Conservation (phyloP, 2,113 vertebrate genomes). For the Tylochromis polylepis region DNA sequence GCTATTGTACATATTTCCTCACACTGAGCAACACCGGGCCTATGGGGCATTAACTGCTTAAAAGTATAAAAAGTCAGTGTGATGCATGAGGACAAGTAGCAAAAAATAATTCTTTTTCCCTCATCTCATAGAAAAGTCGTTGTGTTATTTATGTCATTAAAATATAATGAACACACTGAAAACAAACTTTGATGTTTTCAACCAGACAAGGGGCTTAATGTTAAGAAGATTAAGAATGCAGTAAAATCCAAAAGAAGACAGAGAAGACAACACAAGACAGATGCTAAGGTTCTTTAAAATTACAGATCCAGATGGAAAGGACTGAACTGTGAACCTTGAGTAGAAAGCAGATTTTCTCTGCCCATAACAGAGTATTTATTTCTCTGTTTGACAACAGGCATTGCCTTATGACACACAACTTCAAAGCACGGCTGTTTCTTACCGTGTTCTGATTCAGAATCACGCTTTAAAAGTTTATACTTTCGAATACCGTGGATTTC, state of each 20-base stretch:
- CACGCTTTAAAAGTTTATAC: not conserved
- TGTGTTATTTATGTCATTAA: not conserved
- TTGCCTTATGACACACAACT: not conserved
- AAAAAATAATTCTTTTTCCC: not conserved
- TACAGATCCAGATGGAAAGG: not conserved
- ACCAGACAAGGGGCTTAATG: not conserved
- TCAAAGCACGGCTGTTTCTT: not conserved
- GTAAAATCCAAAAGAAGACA: not conserved
- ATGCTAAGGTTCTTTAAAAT: slow-evolving; percentile 27
- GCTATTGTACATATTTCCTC: not conserved
- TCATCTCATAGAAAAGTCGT: not conserved
- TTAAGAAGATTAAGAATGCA: not conserved
- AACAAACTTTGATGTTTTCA: not conserved
- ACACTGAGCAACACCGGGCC: not conserved
- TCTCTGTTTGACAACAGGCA: not conserved
- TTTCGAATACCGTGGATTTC: not conserved
- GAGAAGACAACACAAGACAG: not conserved
- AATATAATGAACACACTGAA: not conserved
- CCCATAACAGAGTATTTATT: not conserved
- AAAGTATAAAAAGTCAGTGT: not conserved
- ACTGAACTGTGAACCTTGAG: not conserved
- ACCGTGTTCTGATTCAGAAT: not conserved
- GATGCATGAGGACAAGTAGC: not conserved
- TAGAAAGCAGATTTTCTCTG: not conserved
- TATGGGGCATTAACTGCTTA: not conserved